Evolutionary conservation across 2,113 vertebrate genomes (phyloP), one percentile per base, ranked within the genome.

Genomic region (Chloebia gouldiae): DNA sequence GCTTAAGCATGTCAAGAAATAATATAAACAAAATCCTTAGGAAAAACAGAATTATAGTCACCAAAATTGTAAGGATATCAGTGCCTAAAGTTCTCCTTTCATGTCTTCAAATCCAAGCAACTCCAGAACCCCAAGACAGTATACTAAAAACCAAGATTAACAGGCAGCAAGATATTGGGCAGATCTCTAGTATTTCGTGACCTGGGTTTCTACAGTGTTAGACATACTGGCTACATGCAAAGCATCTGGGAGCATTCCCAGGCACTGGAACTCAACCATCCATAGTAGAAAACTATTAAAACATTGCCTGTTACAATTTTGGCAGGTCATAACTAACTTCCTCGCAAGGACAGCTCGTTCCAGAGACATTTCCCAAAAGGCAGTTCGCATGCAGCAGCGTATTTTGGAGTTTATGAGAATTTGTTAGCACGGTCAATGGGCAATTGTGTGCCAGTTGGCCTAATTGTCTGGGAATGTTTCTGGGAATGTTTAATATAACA

Each of bases 391-490:
- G 31, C 60, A 96, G 66, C 85, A 90, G 82, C 2, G 16, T 93
- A 22, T 50, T 90, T 21, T 60, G 71, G 66, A 82, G 79, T 88
- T 96, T 79, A 88, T 6, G 12, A 91, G 79, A 77, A 59, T 92
- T 94, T 88, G 54, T 85, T 92, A 94, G 50, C 35, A 65, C 39
- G 27, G 45, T 92, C 93, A 96, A 83, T 86, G 71, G 75, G 42
- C 88, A 75, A 86, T 54, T 90, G 40, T 88, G 50, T 90, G 45
- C 88, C 90, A 96, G 71, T 94, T 90, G 63, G 79, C 76, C 63
- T 93, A 79, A 93, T 50, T 94, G 88, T 82, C 81, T 85, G 37
- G 71, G 93, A 96, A 95, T 71, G 70, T 96, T 96, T 57, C 81
- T 89, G 84, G 65, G 73, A 91, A 90, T 79, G 61, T 81, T 93